Evolutionary conservation across 2,888 invertebrate genomes (phyloP).

Genomic region (Sepiola atlantica): DNA sequence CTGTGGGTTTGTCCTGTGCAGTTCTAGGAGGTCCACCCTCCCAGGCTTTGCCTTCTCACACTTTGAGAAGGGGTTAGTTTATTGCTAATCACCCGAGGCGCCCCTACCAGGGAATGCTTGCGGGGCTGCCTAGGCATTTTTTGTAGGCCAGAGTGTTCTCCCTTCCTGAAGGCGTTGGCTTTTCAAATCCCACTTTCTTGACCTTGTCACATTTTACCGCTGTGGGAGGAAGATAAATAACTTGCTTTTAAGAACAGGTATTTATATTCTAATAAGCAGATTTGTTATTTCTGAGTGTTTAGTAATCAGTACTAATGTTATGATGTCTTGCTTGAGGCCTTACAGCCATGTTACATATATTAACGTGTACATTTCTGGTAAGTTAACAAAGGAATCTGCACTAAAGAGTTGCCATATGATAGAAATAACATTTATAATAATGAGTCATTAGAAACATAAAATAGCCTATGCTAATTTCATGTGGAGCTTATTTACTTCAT

Average conservation of each 20-base stretch:
- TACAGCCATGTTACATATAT: not conserved
- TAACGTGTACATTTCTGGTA: not conserved
- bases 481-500: not conserved
- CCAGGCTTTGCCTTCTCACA: no score
- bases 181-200: no score
- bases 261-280: not conserved
- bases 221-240: no score
- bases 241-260: not conserved
- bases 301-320: not conserved
- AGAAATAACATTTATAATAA: constrained; percentile 9
- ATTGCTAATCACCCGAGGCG: no score
- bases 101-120: no score
- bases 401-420: not conserved
- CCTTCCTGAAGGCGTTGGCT: no score
- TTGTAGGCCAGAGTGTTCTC: no score
- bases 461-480: constrained; percentile 7
- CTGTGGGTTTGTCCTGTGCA: no score
- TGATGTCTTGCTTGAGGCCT: not conserved
- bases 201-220: no score
- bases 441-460: not conserved
- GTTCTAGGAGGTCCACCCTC: no score
- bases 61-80: no score
- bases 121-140: no score
- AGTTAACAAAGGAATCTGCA: not conserved
- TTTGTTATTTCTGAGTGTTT: not conserved